Conservation (phyloP, 2,797 vertebrate species). For the Sciaenops ocellatus region DNA sequence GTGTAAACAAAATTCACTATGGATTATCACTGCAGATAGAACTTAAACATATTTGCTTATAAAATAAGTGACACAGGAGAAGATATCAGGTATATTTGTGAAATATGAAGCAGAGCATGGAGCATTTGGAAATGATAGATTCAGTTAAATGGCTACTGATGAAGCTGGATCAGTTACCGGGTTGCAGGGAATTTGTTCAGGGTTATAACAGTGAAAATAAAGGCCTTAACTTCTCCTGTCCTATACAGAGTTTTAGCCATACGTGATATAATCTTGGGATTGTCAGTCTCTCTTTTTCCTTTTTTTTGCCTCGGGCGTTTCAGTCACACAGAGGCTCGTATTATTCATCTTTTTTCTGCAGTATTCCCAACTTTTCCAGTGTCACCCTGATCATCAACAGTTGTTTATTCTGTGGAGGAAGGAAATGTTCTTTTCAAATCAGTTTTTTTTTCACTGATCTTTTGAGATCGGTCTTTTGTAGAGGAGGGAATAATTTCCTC, state of each 20-base stretch:
- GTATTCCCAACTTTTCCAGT: constrained; percentile 12
- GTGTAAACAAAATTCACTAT: constrained; percentile 29
- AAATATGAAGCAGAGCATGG: background rate
- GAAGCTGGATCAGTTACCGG: constrained; percentile 15
- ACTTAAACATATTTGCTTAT: constrained; percentile 23
- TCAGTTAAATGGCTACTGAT: constrained; percentile 6
- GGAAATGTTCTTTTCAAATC: constrained; percentile 24
- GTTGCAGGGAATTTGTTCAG: constrained; percentile 20
- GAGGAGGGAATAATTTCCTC: background rate
- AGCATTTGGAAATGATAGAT: constrained; percentile 3
- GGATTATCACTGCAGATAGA: constrained; percentile 37
- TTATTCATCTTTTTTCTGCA: constrained; percentile 34
- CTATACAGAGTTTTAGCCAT: constrained; percentile 9
- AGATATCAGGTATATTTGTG: constrained; percentile 20
- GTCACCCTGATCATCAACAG: constrained; percentile 6
- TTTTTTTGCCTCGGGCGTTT: constrained; percentile 16
- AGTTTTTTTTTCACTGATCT: constrained; percentile 27
- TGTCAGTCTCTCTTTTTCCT: background rate
- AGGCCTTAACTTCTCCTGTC: no score
- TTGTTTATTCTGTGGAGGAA: constrained; percentile 28
- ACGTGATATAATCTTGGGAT: constrained; percentile 15
- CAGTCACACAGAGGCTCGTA: constrained; percentile 22
- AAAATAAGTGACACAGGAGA: background rate
- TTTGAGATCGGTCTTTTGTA: constrained; percentile 23
- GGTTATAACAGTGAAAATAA: background rate